Evolutionary conservation across 2,888 invertebrate genomes (phyloP).

Genomic region (Cheilosia vulpina): DNA sequence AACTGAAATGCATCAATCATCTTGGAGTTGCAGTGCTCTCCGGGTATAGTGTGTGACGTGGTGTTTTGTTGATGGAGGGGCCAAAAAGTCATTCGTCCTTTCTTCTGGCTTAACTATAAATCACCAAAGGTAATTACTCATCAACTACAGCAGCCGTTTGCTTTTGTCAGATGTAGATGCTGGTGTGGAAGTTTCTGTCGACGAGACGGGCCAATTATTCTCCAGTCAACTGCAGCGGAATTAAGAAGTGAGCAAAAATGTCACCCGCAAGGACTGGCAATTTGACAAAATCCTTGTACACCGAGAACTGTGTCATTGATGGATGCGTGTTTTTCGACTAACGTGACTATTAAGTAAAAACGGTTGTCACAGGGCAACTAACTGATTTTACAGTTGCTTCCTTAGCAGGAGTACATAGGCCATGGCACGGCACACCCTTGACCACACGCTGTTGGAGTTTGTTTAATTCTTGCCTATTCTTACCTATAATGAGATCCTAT

Average conservation of each 20-base stretch:
- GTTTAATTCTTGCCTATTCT: too few species aligned
- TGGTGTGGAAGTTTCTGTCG: conserved; percentile 1
- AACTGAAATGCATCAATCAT: conserved; percentile 33
- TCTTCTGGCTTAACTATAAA: conserved; percentile 30
- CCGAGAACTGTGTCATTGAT: conserved; percentile 29
- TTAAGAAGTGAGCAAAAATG: conserved; percentile 2
- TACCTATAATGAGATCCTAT: too few species aligned
- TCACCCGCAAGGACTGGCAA: conserved; percentile 17
- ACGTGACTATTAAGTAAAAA: neutral
- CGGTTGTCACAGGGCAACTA: neutral
- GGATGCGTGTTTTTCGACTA: conserved; percentile 23
- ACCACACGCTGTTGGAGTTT: too few species aligned
- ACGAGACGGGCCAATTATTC: conserved; percentile 7
- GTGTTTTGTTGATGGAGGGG: neutral
- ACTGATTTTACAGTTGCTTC: too few species aligned
- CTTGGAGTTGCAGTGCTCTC: neutral
- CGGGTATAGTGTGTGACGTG: neutral
- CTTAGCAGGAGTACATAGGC: too few species aligned
- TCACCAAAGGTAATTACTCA: conserved; percentile 55
- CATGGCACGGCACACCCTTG: too few species aligned
- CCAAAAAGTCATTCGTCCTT: conserved; percentile 1
- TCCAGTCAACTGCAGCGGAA: conserved; percentile 19
- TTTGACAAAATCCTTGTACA: conserved; percentile 11
- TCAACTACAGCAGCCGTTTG: conserved; percentile 55
- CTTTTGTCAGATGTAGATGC: conserved; percentile 25